Conservation (phyloP, 2,113 vertebrate species). For the Sinocyclocheilus maitianheensis region DNA sequence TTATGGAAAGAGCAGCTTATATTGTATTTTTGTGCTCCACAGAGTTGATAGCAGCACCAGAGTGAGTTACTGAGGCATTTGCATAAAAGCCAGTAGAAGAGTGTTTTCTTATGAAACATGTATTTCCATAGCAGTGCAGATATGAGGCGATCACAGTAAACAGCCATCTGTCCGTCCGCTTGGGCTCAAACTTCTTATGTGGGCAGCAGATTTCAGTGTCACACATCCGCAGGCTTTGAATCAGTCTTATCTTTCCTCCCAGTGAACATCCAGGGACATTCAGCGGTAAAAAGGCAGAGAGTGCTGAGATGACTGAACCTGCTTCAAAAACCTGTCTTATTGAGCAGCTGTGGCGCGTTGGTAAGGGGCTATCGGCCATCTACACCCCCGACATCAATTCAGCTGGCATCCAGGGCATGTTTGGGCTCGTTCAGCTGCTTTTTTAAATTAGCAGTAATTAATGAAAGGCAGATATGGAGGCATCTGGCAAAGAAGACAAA, state of each 20-base stretch:
- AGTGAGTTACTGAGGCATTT: not conserved
- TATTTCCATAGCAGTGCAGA: not conserved
- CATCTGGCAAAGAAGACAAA: constrained; percentile 46
- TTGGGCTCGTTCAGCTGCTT: constrained; percentile 14
- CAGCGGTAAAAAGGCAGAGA: not conserved
- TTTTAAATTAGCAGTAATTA: constrained; percentile 60
- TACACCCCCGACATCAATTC: constrained; percentile 30
- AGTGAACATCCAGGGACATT: constrained; percentile 16
- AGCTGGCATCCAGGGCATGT: constrained; percentile 49
- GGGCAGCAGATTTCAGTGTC: constrained; percentile 5
- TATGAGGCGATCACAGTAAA: not conserved
- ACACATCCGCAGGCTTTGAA: constrained; percentile 20
- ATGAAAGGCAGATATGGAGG: constrained; percentile 54
- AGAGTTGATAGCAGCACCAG: not conserved
- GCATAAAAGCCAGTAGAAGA: not conserved
- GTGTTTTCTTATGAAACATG: not conserved
- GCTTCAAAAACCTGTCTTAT: constrained; percentile 34
- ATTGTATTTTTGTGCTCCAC: not conserved
- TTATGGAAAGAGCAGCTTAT: not conserved
- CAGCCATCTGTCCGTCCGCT: not conserved
- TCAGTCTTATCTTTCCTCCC: constrained; percentile 39
- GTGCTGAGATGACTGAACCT: constrained; percentile 39
- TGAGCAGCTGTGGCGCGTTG: not conserved
- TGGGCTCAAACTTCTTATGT: not conserved
- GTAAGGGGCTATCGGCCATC: constrained; percentile 23